Percentiles rank a stretch among this genome's conserved stretches.
These are phyloP conservation scores for Galaxea fascicularis DNA, from an alignment of 92 coral and sea anemone species.

Conservation along the genomic window DNA sequence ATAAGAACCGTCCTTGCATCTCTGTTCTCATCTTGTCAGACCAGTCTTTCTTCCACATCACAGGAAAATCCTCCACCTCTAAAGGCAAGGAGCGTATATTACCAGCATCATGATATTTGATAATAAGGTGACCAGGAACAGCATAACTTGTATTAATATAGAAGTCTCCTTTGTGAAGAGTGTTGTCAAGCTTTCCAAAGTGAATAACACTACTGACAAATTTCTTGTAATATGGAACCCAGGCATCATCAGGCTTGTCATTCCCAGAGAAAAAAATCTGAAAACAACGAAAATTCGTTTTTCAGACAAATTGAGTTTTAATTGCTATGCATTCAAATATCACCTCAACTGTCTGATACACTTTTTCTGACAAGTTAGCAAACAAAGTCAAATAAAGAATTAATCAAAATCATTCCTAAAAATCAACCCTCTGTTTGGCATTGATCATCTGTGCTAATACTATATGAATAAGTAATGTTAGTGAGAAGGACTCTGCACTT, in stretches of 20 bases:
- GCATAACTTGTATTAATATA: slow-evolving; percentile 86
- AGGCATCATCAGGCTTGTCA: slow-evolving; percentile 88
- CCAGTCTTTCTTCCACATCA: slow-evolving; percentile 88
- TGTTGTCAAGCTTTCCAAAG: slow-evolving; percentile 68
- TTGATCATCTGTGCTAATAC: no score
- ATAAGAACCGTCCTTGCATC: slow-evolving; percentile 90
- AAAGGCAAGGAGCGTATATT: slow-evolving; percentile 81
- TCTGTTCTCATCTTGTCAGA: slow-evolving; percentile 81
- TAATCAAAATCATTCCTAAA: no score
- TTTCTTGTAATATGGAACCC: slow-evolving; percentile 95
- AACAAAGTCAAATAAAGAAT: no score
- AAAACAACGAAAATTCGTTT: background rate
- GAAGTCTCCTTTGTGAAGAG: slow-evolving; percentile 96
- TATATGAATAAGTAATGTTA: no score
- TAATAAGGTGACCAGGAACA: slow-evolving; percentile 88
- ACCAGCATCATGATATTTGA: slow-evolving; percentile 90
- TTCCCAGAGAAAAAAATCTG: slow-evolving; percentile 80
- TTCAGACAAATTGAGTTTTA: background rate
- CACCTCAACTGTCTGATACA: no score
- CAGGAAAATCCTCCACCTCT: slow-evolving; percentile 79
- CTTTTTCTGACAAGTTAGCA: no score
- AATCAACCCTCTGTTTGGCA: no score
- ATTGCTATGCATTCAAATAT: background rate
- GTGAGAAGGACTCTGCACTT: no score
- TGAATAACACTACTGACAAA: slow-evolving; percentile 88